These are phyloP conservation scores for Trinectes maculatus DNA, from an alignment of 2,113 vertebrate genomes.

Conservation along the genomic window DNA sequence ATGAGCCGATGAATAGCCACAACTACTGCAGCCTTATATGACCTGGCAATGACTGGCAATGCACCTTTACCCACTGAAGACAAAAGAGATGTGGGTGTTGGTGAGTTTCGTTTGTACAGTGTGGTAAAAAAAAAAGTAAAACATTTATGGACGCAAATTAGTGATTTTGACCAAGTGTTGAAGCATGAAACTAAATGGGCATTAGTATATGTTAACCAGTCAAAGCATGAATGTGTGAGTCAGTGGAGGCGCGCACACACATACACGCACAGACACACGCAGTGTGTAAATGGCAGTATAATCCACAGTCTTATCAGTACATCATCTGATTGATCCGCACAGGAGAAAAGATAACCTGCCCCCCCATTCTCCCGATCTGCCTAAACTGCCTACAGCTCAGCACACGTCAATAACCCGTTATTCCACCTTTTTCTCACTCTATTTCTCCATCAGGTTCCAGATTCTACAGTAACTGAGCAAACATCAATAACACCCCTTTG, in stretches of 20 bases:
- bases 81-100: background rate
- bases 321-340: constrained; percentile 78
- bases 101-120: background rate
- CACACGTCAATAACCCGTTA: constrained; percentile 67
- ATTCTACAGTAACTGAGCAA: constrained; percentile 40
- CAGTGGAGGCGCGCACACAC: background rate
- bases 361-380: constrained; percentile 38
- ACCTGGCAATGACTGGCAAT: background rate
- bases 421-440: constrained; percentile 51
- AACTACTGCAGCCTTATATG: background rate
- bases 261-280: constrained; percentile 22
- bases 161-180: background rate
- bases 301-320: constrained; percentile 77
- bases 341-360: constrained; percentile 66
- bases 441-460: constrained; percentile 38
- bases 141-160: background rate
- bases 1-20: background rate
- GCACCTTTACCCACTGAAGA: background rate
- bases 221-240: constrained; percentile 6
- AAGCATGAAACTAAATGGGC: constrained; percentile 22
- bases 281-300: constrained; percentile 70
- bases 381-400: constrained; percentile 68
- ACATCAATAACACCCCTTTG: constrained; percentile 48
- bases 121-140: background rate
- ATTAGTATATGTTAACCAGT: constrained; percentile 31